Evolutionary conservation across 2,888 invertebrate species (phyloP), one percentile per base, ranked within the genome.

Genomic region (Autographa pulchrina): DNA sequence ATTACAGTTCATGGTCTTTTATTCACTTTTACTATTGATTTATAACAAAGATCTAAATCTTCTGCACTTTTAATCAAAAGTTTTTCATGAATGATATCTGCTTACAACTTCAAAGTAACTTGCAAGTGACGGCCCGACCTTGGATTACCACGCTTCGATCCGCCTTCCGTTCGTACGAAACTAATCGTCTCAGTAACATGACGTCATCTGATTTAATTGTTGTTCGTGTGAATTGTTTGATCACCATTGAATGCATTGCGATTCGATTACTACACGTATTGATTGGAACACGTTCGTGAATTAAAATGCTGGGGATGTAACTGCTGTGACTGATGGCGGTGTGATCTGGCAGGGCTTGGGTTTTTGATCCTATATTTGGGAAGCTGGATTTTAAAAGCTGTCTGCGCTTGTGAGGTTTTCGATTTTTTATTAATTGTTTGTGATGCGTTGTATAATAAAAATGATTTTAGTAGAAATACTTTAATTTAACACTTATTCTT

Each of bases 121-220:
- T 41, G 8, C 68, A 70, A 25, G 63, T 68, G 62, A 74, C 52
- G 58, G 63, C n/a, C 31, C 69, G 72, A 75, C 82, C 82, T 83
- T 81, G 77, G 79, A 77, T 77, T 72, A 72, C 68, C 73, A 69
- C 77, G 68, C 60, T 70, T 68, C 48, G 56, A 73, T 65, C 59
- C 71, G 66, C 72, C n/a, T 48, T 48, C n/a, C n/a, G 48, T 48
- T n/a, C 64, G 76, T 73, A 68, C 61, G 67, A 31, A 78, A 70
- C 70, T 62, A 80, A 68, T 70, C 62, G 78, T 64, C 31, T 72
- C 72, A 63, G 64, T 71, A 80, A 68, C 67, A 74, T 79, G 71
- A 81, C 77, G 77, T 68, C 62, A 83, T 77, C 65, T 71, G 67
- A 74, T 72, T 81, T 81, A 82, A 82, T 83, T 75, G 75, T 77